Evolutionary conservation across 2,797 vertebrate genomes (phyloP).

Genomic region (Rhynchonycteris naso): DNA sequence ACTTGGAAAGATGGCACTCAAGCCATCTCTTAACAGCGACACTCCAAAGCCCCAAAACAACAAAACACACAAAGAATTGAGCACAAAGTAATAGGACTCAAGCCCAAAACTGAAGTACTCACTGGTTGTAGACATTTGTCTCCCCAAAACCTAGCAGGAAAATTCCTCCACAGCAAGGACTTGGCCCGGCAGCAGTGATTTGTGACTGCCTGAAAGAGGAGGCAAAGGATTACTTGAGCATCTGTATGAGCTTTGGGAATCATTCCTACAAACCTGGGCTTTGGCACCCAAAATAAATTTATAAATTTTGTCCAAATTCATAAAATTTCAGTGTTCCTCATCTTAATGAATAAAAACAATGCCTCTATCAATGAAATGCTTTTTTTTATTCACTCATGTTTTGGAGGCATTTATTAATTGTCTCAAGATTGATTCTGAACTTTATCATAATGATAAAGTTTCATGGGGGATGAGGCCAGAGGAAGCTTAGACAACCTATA

Average conservation of each 20-base stretch:
- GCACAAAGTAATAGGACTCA: background rate
- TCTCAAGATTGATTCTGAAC: slow-evolving; percentile 19
- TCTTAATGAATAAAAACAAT: background rate
- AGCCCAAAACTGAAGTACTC: background rate
- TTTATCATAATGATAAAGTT: slow-evolving; percentile 18
- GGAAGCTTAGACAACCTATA: background rate
- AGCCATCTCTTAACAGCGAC: background rate
- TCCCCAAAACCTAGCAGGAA: background rate
- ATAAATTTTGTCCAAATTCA: background rate
- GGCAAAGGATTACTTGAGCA: background rate
- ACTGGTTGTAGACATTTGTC: background rate
- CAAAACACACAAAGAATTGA: background rate
- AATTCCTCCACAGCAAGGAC: background rate
- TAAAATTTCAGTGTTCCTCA: background rate
- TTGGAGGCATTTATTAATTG: background rate
- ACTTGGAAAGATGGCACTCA: background rate
- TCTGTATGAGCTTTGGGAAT: background rate
- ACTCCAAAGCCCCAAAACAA: background rate
- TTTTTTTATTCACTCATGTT: background rate
- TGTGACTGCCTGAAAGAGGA: background rate
- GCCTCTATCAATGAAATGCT: background rate
- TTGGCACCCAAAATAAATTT: background rate
- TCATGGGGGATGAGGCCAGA: background rate
- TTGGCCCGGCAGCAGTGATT: background rate
- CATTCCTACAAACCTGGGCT: background rate